A percentile compares a stretch with the other conserved stretches of the same genome.
These are phyloP conservation scores for Prunella fulvescens DNA, from an alignment of 2,113 vertebrate species.

Conservation along the genomic window DNA sequence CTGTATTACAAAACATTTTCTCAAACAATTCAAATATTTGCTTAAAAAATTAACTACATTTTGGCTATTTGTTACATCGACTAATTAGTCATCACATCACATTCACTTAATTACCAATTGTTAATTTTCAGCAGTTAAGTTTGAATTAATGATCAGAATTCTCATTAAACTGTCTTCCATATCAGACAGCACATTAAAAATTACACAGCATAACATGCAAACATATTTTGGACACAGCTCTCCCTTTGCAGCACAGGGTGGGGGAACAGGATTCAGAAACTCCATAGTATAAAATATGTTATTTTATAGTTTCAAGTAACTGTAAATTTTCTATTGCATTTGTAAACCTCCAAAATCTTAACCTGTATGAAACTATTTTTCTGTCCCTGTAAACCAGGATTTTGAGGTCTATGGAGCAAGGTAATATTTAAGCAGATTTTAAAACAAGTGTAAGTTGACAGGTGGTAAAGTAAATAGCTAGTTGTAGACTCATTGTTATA, in stretches of 20 bases:
- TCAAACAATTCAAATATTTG: background rate
- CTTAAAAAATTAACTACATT: background rate
- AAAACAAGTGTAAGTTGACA: background rate
- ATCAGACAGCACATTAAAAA: background rate
- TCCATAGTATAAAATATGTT: background rate
- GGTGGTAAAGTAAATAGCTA: background rate
- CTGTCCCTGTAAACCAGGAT: background rate
- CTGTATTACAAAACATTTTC: background rate
- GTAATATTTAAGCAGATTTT: background rate
- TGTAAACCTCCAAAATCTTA: background rate
- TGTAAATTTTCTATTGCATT: background rate
- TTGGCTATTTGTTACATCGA: background rate
- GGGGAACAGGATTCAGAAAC: background rate
- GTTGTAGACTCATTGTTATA: background rate
- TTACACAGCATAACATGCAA: background rate
- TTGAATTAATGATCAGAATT: constrained; percentile 21
- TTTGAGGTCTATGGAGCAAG: background rate
- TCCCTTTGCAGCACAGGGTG: background rate
- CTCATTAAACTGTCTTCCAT: background rate
- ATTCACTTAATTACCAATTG: constrained; percentile 49
- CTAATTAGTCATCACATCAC: constrained; percentile 31
- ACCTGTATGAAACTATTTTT: background rate
- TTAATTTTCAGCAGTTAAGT: constrained; percentile 9
- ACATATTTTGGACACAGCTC: background rate
- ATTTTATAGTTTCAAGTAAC: background rate